Evolutionary conservation across 2,113 vertebrate genomes (phyloP).

Genomic region (Eurystomus gularis): DNA sequence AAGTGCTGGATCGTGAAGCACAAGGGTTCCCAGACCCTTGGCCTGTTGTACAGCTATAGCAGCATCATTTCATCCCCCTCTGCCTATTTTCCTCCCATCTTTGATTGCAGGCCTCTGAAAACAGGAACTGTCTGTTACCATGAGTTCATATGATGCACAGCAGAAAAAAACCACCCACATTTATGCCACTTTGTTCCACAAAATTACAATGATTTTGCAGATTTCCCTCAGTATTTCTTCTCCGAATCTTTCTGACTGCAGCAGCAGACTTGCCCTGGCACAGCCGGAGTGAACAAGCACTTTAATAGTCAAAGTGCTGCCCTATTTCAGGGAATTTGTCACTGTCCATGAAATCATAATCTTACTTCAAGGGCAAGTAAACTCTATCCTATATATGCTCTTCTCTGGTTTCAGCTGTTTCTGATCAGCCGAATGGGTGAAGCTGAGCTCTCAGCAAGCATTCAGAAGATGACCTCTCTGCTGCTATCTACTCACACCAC

Average conservation of each 20-base stretch:
- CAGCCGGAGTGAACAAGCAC: background rate
- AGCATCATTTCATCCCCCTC: background rate
- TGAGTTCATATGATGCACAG: background rate
- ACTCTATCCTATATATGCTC: background rate
- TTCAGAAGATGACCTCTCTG: background rate
- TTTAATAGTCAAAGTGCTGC: background rate
- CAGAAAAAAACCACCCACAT: background rate
- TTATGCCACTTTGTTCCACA: background rate
- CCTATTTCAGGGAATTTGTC: background rate
- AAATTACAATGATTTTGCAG: background rate
- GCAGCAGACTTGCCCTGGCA: background rate
- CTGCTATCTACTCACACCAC: background rate
- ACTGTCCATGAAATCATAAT: background rate
- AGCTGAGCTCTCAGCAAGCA: background rate
- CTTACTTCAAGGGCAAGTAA: background rate
- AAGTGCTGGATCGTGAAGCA: background rate
- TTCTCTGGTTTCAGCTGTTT: background rate
- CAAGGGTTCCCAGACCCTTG: background rate
- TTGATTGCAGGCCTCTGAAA: background rate
- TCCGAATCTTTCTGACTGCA: background rate
- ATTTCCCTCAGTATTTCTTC: background rate
- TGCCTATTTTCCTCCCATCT: background rate
- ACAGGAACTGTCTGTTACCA: background rate
- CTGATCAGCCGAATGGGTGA: background rate
- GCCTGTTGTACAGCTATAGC: background rate